Conservation (phyloP, 2,797 vertebrate genomes). For the Bradypodion ventrale region DNA sequence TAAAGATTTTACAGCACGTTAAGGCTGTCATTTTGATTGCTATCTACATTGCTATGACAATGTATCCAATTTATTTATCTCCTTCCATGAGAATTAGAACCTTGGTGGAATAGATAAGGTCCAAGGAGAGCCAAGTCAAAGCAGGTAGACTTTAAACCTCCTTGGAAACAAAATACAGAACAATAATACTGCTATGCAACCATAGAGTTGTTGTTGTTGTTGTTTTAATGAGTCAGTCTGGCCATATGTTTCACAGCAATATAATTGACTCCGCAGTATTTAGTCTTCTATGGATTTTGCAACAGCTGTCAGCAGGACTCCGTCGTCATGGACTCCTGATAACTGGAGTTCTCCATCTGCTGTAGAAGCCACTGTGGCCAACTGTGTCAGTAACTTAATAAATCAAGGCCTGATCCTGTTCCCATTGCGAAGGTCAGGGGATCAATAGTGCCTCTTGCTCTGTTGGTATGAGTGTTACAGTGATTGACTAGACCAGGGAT, state of each 20-base stretch:
- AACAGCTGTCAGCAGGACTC: constrained; percentile 70
- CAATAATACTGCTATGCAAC: neutral
- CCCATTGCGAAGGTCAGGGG: constrained; percentile 57
- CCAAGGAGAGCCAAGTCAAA: neutral
- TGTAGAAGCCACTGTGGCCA: constrained; percentile 62
- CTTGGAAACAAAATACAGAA: neutral
- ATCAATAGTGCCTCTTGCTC: constrained; percentile 47
- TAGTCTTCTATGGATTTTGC: constrained; percentile 71
- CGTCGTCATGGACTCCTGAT: constrained; percentile 63
- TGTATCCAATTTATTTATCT: neutral
- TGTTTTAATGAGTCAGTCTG: constrained; percentile 45
- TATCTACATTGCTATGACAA: too few relatives aligned
- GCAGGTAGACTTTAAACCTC: too few relatives aligned
- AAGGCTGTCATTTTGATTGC: neutral
- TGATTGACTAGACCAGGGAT: constrained; percentile 1
- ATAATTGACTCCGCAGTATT: constrained; percentile 66
- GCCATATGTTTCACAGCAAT: constrained; percentile 65
- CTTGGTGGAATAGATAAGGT: too few relatives aligned
- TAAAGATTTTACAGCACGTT: too few relatives aligned
- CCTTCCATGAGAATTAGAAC: neutral
- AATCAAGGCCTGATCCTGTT: constrained; percentile 64
- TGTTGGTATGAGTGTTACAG: constrained; percentile 33
- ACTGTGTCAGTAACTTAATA: constrained; percentile 63
- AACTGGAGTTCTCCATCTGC: constrained; percentile 72
- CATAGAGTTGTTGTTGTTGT: neutral